Conservation (phyloP, 1,140 invertebrate species). For the Drosophila watanabei region DNA sequence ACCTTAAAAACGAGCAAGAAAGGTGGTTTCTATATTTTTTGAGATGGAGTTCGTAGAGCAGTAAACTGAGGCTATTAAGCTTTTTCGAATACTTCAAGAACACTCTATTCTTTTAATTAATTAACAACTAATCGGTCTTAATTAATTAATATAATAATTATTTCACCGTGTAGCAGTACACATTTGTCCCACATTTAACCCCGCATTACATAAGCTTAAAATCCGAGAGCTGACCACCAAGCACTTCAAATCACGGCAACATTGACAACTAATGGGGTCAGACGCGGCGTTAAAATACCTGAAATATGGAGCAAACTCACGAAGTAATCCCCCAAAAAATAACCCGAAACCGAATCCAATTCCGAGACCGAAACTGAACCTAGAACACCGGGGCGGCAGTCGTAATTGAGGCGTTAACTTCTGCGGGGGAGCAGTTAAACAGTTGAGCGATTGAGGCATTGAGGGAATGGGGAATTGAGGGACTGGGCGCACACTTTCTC, state of each 20-base stretch:
- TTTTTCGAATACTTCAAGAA: too few species aligned
- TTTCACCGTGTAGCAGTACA: not conserved
- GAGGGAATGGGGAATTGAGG: constrained; percentile 55
- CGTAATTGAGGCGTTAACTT: constrained; percentile 78
- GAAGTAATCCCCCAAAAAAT: constrained; percentile 43
- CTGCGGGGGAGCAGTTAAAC: constrained; percentile 60
- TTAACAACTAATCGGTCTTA: not conserved
- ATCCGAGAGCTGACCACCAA: constrained; percentile 44
- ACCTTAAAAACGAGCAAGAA: not conserved
- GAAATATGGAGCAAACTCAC: constrained; percentile 75
- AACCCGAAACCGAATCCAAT: constrained; percentile 13
- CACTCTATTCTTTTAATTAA: not conserved
- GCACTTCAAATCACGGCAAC: constrained; percentile 57
- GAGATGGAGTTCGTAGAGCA: too few species aligned
- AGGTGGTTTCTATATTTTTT: too few species aligned
- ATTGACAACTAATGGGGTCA: constrained; percentile 72
- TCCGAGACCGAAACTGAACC: constrained; percentile 24
- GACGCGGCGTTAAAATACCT: constrained; percentile 41
- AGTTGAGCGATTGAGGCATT: constrained; percentile 57
- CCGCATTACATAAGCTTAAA: constrained; percentile 67
- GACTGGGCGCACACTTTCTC: constrained; percentile 18
- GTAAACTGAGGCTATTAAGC: too few species aligned
- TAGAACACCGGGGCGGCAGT: constrained; percentile 27
- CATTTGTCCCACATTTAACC: constrained; percentile 20
- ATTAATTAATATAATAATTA: constrained; percentile 7